Base-by-base conservation (phyloP, 2,113 vertebrate genomes). In the Strix aluco region DNA sequence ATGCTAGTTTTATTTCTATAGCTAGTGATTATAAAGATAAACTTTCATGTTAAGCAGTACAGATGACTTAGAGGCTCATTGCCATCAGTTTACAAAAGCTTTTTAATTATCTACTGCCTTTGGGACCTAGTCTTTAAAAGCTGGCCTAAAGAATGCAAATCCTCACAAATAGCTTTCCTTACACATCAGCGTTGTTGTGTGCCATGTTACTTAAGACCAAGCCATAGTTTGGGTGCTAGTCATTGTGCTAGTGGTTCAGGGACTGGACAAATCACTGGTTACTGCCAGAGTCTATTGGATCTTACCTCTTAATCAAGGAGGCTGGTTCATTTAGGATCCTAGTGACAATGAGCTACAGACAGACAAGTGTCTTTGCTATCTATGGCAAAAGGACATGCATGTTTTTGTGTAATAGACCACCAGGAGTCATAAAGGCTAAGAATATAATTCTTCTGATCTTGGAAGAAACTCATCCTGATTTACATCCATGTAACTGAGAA, bases 171-270 rank as follows among this genome's bases (percentile, higher is more conserved):
- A 38, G 5, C 5, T 70, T 92, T 70, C 34, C 17, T 78, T 44
- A 42, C 16, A 13, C 13, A 40, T 9, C 3, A 5, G 2, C 1
- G 2, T 13, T 26, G 3, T 8, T 2, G 1, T 34, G 9, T 70
- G 26, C 46, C 10, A 3, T 0, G 1, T 47, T 44, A 40, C 26
- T 25, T 20, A 49, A 51, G 21, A 44, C 7, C 30, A 55, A 79
- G 17, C 11, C 3, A 4, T 8, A 38, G 20, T 34, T 66, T 62
- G 73, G 23, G 36, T 66, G 13, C 26, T n/a, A 18, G 30, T 69
- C 7, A 26, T 40, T 0, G 0, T 62, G 27, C 17, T 78, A 34
- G 9, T 58, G 25, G 63, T 70, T 34, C 5, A 15, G 49, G 14
- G 42, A 77, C 17, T 42, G 40, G 51, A 38, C 15, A 84, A 62